Evolutionary conservation across 2,888 invertebrate genomes (phyloP), one percentile per base, ranked within the genome.

Genomic region (Trichogramma evanescens): DNA sequence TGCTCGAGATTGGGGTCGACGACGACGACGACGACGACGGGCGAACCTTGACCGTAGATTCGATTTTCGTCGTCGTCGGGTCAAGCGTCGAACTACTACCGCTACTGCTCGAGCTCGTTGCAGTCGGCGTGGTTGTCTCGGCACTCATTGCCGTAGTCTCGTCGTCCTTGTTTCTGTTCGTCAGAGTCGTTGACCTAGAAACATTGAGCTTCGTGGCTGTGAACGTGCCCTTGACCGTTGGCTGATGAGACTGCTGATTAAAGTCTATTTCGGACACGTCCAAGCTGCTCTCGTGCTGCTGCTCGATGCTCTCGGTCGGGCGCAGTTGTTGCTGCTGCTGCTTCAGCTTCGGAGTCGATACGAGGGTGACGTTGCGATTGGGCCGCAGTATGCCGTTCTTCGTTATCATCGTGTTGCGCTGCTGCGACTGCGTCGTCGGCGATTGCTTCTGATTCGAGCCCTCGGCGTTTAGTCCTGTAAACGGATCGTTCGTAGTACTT

Each of bases 141-240:
- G 62, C 58, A 6, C 64, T 65, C 43, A 62, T 55, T 40, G 55
- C 59, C 48, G 62, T 45, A 7, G 55, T 26, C 26, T 26, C 43
- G 63, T 46, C 8, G 57, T 53, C 51, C 56, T 50, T 58, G 0
- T 53, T 51, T 50, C 53, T 49, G 46, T 53, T 54, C 10, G 50
- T 49, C n/a, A 64, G 46, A 6, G 63, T 40, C 2, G 54, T 53
- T 6, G 67, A 63, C 7, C 55, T 61, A 44, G 70, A 72, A 4
- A 60, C 50, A 50, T 77, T 76, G n/a, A 75, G 44, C 60, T 75
- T 77, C 0, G 72, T 70, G 1, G 76, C 76, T 52, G 70, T 73
- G 60, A 73, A 77, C 1, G 76, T 77, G 7, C 77, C 77, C 48
- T 76, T 75, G 9, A 77, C 75, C n/a, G 74, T 76, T 4, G 77